A percentile compares a stretch with the other conserved stretches of the same genome.
phyloP scores from a whole-genome alignment of 1,140 invertebrate species.

The Drosophila trapezifrons region DNA sequence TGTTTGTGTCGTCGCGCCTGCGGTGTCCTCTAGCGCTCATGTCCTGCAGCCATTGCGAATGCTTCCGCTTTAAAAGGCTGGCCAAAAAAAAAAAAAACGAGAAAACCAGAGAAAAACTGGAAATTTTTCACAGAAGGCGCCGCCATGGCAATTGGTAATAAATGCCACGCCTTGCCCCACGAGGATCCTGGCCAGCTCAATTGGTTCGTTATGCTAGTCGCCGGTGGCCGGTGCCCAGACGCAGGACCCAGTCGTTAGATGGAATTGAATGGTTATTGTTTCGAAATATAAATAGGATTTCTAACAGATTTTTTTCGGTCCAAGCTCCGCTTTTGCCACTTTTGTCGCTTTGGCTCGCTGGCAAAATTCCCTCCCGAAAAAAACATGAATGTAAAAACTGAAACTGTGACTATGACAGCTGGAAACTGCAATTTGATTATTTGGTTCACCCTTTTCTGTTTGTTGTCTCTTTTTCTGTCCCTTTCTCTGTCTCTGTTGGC shows the following conservation, averaged over 20 bases:
- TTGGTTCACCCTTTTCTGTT: slow-evolving; percentile 20
- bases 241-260: slow-evolving; percentile 70
- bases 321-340: slow-evolving; percentile 25
- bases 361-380: no score
- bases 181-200: slow-evolving; percentile 64
- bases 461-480: slow-evolving; percentile 3
- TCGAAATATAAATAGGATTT: slow-evolving; percentile 83
- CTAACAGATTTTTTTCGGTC: slow-evolving; percentile 65
- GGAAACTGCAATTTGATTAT: slow-evolving; percentile 80
- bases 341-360: background rate
- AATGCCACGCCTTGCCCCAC: slow-evolving; percentile 65
- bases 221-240: slow-evolving; percentile 30
- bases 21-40: slow-evolving; percentile 53
- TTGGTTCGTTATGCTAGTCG: slow-evolving; percentile 73
- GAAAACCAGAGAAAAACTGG: background rate
- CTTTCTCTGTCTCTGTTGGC: slow-evolving; percentile 18
- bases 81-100: background rate
- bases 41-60: slow-evolving; percentile 59
- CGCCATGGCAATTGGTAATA: slow-evolving; percentile 72
- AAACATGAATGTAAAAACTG: slow-evolving; percentile 13
- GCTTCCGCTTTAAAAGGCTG: slow-evolving; percentile 70
- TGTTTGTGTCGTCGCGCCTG: slow-evolving; percentile 82
- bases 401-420: slow-evolving; percentile 57
- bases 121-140: slow-evolving; percentile 63
- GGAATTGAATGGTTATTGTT: slow-evolving; percentile 83